Conservation (phyloP, 1,140 invertebrate species). For the Ctenoplectra terminalis region DNA sequence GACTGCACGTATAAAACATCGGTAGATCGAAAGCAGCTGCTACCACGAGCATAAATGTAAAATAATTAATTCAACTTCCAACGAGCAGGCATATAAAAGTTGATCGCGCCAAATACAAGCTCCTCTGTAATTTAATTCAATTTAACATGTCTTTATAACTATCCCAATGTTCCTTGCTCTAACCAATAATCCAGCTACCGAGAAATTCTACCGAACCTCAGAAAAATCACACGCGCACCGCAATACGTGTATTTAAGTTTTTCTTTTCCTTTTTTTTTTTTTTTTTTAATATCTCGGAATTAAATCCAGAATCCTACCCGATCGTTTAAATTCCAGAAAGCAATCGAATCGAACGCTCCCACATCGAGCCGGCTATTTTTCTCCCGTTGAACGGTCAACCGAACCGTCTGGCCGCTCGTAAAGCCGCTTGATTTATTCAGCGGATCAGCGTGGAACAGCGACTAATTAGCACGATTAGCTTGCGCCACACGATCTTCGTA, state of each 20-base stretch:
- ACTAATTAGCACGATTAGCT: slow-evolving; percentile 48
- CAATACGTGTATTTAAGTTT: not conserved
- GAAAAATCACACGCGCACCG: not conserved
- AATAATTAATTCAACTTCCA: not conserved
- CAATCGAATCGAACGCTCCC: not conserved
- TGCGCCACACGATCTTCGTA: slow-evolving; percentile 34
- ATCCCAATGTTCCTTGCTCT: not conserved
- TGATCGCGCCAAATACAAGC: not conserved
- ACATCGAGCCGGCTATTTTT: not conserved
- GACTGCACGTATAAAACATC: not conserved
- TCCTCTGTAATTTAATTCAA: slow-evolving; percentile 10
- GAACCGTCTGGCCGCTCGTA: slow-evolving; percentile 1
- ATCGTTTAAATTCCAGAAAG: slow-evolving; percentile 20
- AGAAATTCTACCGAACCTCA: not conserved
- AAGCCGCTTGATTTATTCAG: slow-evolving; percentile 32
- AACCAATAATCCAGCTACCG: not conserved
- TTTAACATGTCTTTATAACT: not conserved
- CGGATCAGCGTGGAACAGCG: slow-evolving; percentile 19
- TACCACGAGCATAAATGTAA: not conserved
- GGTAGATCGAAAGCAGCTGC: not conserved
- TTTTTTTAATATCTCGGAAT: not conserved
- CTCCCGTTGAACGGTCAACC: not conserved
- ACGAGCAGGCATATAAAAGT: not conserved
- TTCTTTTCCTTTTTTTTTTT: not conserved
- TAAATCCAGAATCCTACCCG: too few relatives aligned